Evolutionary conservation across 2,797 vertebrate genomes (phyloP).

Genomic region (Xyrichtys novacula): DNA sequence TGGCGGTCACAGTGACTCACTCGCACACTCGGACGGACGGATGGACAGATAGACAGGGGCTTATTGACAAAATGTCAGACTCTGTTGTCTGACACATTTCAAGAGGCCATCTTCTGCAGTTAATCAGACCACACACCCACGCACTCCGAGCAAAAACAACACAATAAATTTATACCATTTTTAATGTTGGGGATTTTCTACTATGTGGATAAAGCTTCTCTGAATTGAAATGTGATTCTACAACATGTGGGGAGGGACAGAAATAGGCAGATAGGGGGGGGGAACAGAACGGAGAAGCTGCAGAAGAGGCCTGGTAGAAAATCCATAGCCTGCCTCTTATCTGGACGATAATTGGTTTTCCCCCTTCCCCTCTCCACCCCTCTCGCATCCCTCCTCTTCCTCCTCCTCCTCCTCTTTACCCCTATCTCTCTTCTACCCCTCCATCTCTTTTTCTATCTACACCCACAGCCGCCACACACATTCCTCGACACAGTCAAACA

Average conservation of each 20-base stretch:
- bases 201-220: constrained; percentile 46
- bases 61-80: constrained; percentile 75
- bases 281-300: constrained; percentile 49
- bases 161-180: constrained; percentile 24
- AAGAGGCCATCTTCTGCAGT: constrained; percentile 63
- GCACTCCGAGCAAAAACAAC: constrained; percentile 19
- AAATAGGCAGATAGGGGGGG: constrained; percentile 46
- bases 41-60: constrained; percentile 25
- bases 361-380: constrained; percentile 36
- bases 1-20: constrained; percentile 39
- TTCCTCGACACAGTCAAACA: constrained; percentile 28
- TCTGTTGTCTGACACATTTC: constrained; percentile 70
- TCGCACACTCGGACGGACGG: constrained; percentile 30
- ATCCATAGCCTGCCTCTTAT: constrained; percentile 81
- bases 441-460: constrained; percentile 23
- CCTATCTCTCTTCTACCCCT: constrained; percentile 9
- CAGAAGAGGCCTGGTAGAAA: constrained; percentile 73
- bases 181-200: constrained; percentile 16
- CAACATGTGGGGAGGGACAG: constrained; percentile 33
- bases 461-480: constrained; percentile 13
- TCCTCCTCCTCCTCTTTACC: constrained; percentile 29
- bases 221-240: constrained; percentile 57
- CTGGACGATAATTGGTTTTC: constrained; percentile 81
- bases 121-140: constrained; percentile 55
- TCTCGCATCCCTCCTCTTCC: constrained; percentile 43